Base-by-base conservation (phyloP, 2,797 vertebrate species). In the Margarornis squamiger region DNA sequence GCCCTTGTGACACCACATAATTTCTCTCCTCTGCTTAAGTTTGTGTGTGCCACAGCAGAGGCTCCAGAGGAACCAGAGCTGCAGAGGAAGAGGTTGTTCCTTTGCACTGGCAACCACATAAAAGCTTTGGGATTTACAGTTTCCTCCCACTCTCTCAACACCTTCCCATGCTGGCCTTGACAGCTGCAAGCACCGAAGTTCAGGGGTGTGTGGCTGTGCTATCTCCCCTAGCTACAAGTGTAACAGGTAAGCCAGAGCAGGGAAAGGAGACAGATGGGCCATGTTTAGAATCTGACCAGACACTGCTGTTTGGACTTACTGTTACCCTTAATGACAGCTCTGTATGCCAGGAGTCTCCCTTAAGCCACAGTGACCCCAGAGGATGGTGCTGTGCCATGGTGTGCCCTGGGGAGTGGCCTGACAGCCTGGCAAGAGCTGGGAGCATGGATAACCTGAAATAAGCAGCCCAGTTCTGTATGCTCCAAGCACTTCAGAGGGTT, bases 21-120 rank as follows among this genome's bases (percentile, higher is more conserved):
- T 67, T 71, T 92, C 21, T 58, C n/a, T 88, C 65, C 68, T 86
- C 54, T 93, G 39, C 45, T 79, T 70, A 45, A 71, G 52, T 52
- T 89, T 62, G 36, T 21, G 20, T 48, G 38, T 49, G 68, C 46
- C 48, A 66, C 36, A 92, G 49, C 38, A 46, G 0, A 63, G 52
- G 43, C 49, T 93, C 24, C 76, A 88, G 71, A 94, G 61, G 14
- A 67, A 68, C 30, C 45, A 32, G 12, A 62, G 43, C 63, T 80
- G 59, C 67, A 91, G 65, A 80, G 75, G 61, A 93, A 93, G 29
- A 19, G 39, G 38, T 59, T 88, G 58, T 46, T 67, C 70, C 82
- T 82, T 94, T 88, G 63, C 62, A 84, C 38, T 78, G 58, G 46
- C 36, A 94, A 74, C 76, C 76, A 91, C 92, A 84, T 26, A 41